Base-by-base conservation (phyloP, 1,140 invertebrate genomes). In the Drosophila pallidifrons region DNA sequence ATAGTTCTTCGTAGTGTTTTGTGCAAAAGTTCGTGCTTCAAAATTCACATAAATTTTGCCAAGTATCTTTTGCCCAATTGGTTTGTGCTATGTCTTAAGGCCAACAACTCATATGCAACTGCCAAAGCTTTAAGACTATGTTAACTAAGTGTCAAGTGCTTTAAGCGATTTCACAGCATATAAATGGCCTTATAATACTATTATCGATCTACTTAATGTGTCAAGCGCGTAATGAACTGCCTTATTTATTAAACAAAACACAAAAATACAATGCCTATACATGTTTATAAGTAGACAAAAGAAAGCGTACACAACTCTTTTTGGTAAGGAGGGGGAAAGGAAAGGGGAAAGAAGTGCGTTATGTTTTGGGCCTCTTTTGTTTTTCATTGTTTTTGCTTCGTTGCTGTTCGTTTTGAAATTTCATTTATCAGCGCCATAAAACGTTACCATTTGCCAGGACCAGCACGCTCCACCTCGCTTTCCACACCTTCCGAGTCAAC, bases 381-480 rank as follows among this genome's bases (percentile, higher is more conserved):
- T 64, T 79, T 66, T 30, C 57, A 59, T 79, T 83, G 63, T 70
- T 85, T 25, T 83, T 70, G 71, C 35, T 75, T 85, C 20, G 20
- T 25, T 85, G 55, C 57, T 60, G 71, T 60, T 60, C 60, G 16
- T 76, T 73, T 79, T 77, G 76, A 91, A 85, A 79, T 86, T 88
- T 87, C 88, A 88, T 88, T 88, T 88, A 91, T 87, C 88, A 81
- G 71, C 61, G 59, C 72, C 81, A 91, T 81, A 87, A 90, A 82
- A 79, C 70, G 74, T 89, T 68, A 79, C 57, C 61, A 67, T 69
- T 79, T 74, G 63, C 51, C 52, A 58, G 35, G 13, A 10, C 7
- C 3, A 4, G 7, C 20, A 13, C 54, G 3, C 30, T 32, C 7
- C 2, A 11, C 49, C 15, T 32, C 30, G 6, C 30, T 15, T 8